Conservation (phyloP, 2,888 invertebrate species). For the Pseudococcus jackbeardsleyi region DNA sequence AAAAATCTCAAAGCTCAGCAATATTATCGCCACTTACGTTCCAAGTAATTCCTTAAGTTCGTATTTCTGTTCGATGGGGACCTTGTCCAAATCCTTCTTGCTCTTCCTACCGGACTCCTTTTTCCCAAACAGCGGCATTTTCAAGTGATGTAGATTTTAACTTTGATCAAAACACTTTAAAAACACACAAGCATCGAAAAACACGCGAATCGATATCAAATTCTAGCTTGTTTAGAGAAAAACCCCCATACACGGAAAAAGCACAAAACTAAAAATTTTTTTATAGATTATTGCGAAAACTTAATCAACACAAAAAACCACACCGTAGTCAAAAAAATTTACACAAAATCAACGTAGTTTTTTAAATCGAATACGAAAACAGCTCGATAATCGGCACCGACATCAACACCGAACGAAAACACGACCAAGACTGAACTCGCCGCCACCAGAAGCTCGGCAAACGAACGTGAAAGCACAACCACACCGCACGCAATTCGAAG, state of each 20-base stretch:
- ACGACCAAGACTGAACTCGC: constrained; percentile 9
- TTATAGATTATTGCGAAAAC: background rate
- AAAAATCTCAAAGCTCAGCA: background rate
- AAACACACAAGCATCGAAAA: background rate
- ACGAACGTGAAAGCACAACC: background rate
- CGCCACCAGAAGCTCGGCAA: background rate
- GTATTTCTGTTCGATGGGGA: constrained; percentile 61
- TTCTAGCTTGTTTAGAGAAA: background rate
- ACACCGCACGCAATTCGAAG: background rate
- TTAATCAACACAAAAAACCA: background rate
- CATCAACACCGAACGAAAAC: background rate
- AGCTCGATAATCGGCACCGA: background rate
- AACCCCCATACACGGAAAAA: background rate
- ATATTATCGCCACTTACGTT: constrained; percentile 41
- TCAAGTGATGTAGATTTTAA: background rate
- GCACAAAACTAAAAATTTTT: background rate
- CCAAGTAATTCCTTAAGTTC: constrained; percentile 61
- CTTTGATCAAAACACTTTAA: background rate
- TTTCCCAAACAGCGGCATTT: constrained; percentile 61
- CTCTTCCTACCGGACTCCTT: constrained; percentile 58
- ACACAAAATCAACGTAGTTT: background rate
- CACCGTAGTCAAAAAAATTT: background rate
- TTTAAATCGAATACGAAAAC: background rate
- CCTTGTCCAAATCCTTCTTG: constrained; percentile 56
- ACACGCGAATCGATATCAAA: background rate